phyloP scores from a whole-genome alignment of 1,140 invertebrate genomes.

The Idris sp. region DNA sequence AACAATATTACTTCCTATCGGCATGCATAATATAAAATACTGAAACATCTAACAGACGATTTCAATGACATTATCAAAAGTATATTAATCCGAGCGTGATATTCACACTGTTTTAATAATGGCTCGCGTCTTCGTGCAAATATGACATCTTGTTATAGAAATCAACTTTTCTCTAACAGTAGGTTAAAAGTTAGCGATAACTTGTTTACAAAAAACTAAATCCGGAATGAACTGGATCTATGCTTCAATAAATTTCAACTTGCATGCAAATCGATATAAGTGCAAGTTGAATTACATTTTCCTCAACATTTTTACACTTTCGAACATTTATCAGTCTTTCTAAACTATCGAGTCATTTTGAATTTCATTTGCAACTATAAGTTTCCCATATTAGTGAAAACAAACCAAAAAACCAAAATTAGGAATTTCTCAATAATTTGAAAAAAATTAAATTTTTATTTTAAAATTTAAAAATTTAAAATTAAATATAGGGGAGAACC shows the following conservation, averaged over 20 bases:
- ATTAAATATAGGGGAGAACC: too few species aligned
- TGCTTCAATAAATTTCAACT: constrained; percentile 7
- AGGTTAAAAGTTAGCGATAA: constrained; percentile 31
- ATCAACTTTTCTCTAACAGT: constrained; percentile 24
- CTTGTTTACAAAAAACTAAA: constrained; percentile 18
- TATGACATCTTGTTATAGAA: constrained; percentile 10
- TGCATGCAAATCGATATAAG: constrained; percentile 14
- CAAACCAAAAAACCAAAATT: too few species aligned
- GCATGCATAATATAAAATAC: too few species aligned
- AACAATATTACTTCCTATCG: too few species aligned
- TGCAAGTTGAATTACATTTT: constrained; percentile 21
- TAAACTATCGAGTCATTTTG: too few species aligned
- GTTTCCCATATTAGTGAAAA: too few species aligned
- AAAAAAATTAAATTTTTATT: too few species aligned
- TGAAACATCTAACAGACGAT: too few species aligned
- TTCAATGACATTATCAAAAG: constrained; percentile 2
- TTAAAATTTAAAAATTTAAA: too few species aligned
- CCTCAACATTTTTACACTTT: background rate
- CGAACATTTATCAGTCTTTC: background rate
- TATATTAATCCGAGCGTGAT: constrained; percentile 1
- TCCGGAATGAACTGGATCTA: constrained; percentile 21
- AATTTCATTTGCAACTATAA: too few species aligned
- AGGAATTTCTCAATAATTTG: too few species aligned
- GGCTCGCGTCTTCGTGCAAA: constrained; percentile 12
- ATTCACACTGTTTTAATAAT: constrained; percentile 1